A percentile compares a stretch with the other conserved stretches of the same genome.
phyloP scores from a whole-genome alignment of 2,888 invertebrate species.

The Drosophila robusta region DNA sequence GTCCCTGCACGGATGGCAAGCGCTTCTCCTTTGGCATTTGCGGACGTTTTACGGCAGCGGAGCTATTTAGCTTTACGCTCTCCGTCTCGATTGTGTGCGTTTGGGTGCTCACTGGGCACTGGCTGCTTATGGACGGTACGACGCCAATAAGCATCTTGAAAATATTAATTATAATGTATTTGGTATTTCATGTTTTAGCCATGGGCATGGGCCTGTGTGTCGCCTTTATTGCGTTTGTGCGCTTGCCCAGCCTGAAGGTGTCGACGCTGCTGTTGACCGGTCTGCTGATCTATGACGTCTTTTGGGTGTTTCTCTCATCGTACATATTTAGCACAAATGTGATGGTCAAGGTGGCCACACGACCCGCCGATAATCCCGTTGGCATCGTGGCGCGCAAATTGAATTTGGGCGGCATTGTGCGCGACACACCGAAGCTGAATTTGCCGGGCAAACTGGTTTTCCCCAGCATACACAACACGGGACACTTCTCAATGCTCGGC shows the following conservation, averaged over 20 bases:
- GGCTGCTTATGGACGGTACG: constrained; percentile 98
- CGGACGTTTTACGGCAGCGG: constrained; percentile 97
- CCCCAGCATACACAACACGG: constrained; percentile 97
- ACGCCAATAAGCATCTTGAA: neutral
- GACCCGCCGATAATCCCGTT: constrained; percentile 96
- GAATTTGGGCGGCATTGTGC: constrained; percentile 94
- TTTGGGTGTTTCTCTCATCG: constrained; percentile 99
- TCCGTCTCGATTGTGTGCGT: constrained; percentile 97
- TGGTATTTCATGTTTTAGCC: constrained; percentile 86
- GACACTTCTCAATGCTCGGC: constrained; percentile 98
- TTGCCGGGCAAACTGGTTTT: constrained; percentile 98
- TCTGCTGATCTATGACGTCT: constrained; percentile 97
- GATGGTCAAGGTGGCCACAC: constrained; percentile 96
- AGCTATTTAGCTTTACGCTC: constrained; percentile 95
- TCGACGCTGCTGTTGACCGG: constrained; percentile 97
- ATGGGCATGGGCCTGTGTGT: constrained; percentile 99
- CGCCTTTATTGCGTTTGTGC: constrained; percentile 98
- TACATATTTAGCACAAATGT: constrained; percentile 99
- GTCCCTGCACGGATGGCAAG: constrained; percentile 93
- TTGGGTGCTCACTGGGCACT: constrained; percentile 99
- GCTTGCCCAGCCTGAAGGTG: constrained; percentile 97
- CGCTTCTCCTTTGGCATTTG: constrained; percentile 96
- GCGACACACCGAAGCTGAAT: constrained; percentile 97
- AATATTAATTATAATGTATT: neutral
- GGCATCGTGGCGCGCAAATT: constrained; percentile 96